Base-by-base conservation (phyloP, 1,140 invertebrate genomes). In the Radopholus similis region DNA sequence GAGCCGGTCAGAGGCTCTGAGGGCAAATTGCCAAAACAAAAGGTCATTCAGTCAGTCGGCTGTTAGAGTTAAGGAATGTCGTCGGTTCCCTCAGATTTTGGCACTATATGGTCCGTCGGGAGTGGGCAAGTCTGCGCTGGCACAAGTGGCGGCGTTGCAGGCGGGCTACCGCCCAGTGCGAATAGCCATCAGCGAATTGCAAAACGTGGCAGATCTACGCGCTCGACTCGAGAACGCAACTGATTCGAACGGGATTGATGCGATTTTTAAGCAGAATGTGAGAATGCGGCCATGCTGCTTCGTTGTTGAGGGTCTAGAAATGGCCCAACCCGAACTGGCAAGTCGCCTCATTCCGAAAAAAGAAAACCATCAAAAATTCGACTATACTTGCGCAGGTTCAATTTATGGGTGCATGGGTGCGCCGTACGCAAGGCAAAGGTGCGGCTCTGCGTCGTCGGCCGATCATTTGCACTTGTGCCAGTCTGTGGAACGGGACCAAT, bases 41-140 rank as follows among this genome's bases (percentile, higher is more conserved):
- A 53, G 53, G 64, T 64, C 13, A 62, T 23, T 35, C 26, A 44
- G 15, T 64, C 34, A 35, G 53, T 18, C 11, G 37, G 18, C 21
- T 32, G 6, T 18, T 21, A 42, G 15, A n/a, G 6, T 4, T 23
- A 56, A 56, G 1, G 30, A 35, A 42, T 42, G 21, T 57, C 21
- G 1, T 56, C 23, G 4, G n/a, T 56, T 56, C 28, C 26, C 54
- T 63, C 21, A 66, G 64, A 66, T 66, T 64, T 44, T 66, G 11
- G 49, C 57, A 38, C 30, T 66, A 23, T 56, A 54, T 53, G 64
- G 64, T 8, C 42, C 64, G 13, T 66, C 64, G 42, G 64, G 64
- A 15, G 49, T 18, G 15, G 64, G 64, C 26, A 66, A 66, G 44
- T 64, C 64, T 18, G 54, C 51, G n/a, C 38, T 66, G 18, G 64